Evolutionary conservation across 2,888 invertebrate genomes (phyloP), one percentile per base, ranked within the genome.

Genomic region (Craniophora ligustri): DNA sequence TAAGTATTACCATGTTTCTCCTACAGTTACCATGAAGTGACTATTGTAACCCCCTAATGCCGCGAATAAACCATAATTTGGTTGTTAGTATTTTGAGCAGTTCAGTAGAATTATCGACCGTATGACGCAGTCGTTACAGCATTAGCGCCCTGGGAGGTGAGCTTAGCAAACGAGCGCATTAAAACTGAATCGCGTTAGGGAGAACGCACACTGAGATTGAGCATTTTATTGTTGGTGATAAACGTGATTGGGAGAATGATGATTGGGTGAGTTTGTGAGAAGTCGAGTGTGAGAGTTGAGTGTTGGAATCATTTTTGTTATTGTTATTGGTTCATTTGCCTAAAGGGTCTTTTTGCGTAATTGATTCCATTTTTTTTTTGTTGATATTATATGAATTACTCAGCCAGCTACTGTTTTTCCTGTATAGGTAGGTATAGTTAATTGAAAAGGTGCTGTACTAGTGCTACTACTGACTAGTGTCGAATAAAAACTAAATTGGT

Each of bases 141-240:
- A 69, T 74, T 74, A 75, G 60, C 59, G 54, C 55, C 28, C 48
- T 47, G 35, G 38, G 55, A 67, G 67, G 67, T 59, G 67, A 50
- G 58, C 60, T 68, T 66, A 66, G 61, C 67, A 73, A 77, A 78
- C 67, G 75, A 72, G 64, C 73, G 48, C 72, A 75, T 78, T 77
- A 78, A 73, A 72, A 72, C 66, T 56, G 47, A 69, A 67, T 59
- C 26, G 53, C 28, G 32, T 63, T 50, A 56, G 51, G 72, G 32
- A 16, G 13, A 44, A 8, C 70, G 67, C 19, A 35, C 48, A 75
- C 54, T 47, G 55, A 54, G 53, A 46, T 50, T 48, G 14, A 14
- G 21, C 2, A 38, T 45, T 69, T 62, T 62, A 63, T 54, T 47
- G 38, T 53, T 2, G 2, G 38, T 15, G 2, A 39, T 67, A 30